Conservation (phyloP, 2,888 invertebrate genomes). For the Drosophila infuscata region DNA sequence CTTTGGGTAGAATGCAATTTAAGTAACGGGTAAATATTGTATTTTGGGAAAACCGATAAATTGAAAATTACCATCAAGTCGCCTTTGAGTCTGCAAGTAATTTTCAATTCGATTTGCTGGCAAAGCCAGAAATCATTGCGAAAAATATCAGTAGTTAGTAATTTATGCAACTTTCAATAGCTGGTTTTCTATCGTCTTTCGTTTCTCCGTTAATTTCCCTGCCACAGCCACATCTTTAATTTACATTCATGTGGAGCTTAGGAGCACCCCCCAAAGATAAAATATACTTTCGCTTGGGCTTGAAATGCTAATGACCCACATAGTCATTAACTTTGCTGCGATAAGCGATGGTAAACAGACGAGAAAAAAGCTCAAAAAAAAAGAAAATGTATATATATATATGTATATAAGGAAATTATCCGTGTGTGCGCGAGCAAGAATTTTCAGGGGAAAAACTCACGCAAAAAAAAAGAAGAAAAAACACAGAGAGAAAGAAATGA, state of each 20-base stretch:
- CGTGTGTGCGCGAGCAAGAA: constrained; percentile 37
- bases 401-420: constrained; percentile 47
- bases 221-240: constrained; percentile 37
- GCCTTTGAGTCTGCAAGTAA: not conserved
- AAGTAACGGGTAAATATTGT: constrained; percentile 27
- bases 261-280: not conserved
- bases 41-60: constrained; percentile 6
- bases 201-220: not conserved
- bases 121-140: not conserved
- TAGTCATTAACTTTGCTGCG: constrained; percentile 74
- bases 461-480: not conserved
- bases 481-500: constrained; percentile 1
- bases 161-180: not conserved
- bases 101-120: not conserved
- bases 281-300: constrained; percentile 30
- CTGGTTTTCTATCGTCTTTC: not conserved
- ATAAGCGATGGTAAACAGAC: constrained; percentile 60
- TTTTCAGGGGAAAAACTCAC: constrained; percentile 24
- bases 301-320: constrained; percentile 76
- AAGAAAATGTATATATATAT: constrained; percentile 3
- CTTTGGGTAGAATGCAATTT: constrained; percentile 31
- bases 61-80: constrained; percentile 13
- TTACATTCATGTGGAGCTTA: constrained; percentile 13
- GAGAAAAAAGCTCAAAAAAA: constrained; percentile 2
- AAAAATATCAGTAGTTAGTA: not conserved